These are phyloP conservation scores for Menura novaehollandiae DNA, from an alignment of 2,113 vertebrate genomes.

Conservation along the genomic window DNA sequence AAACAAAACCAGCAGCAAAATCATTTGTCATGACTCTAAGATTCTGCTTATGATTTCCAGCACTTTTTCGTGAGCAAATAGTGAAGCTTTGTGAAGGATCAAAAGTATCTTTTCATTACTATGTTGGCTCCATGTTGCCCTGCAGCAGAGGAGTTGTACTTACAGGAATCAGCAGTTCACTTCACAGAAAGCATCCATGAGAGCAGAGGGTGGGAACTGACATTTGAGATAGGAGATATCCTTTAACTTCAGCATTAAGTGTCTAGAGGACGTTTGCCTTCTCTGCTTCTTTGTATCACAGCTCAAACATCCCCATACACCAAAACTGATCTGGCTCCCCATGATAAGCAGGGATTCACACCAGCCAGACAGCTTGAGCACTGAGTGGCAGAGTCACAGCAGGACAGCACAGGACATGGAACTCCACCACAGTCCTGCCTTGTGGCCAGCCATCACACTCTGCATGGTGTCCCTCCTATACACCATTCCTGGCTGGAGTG, in stretches of 20 bases:
- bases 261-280: background rate
- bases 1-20: background rate
- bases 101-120: background rate
- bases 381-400: accelerated
- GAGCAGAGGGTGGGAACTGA: background rate
- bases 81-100: background rate
- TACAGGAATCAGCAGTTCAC: background rate
- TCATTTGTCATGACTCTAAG: background rate
- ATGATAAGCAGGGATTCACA: background rate
- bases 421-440: background rate
- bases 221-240: background rate
- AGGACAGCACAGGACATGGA: background rate
- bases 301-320: background rate
- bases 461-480: background rate
- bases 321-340: background rate
- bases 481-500: background rate
- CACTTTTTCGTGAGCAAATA: background rate
- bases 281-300: background rate
- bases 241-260: background rate
- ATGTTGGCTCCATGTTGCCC: background rate
- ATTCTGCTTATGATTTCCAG: background rate
- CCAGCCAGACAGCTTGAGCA: background rate
- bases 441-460: background rate
- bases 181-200: background rate
- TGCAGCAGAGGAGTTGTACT: background rate